A percentile compares a stretch with the other conserved stretches of the same genome.
phyloP scores from a whole-genome alignment of 2,888 invertebrate species.

The Clistopyga incitator region DNA sequence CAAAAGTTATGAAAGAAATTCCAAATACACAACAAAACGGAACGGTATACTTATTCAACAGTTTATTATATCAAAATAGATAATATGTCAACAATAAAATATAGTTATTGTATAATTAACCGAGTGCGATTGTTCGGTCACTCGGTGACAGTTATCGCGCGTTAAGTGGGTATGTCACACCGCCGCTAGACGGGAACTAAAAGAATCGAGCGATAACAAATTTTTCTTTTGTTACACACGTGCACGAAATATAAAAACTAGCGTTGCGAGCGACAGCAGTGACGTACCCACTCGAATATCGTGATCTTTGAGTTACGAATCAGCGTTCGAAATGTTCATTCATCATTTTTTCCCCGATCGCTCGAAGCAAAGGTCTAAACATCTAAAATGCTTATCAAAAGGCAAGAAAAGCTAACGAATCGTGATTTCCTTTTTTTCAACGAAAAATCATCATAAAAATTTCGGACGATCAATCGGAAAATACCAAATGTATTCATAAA shows the following conservation, averaged over 20 bases:
- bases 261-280: conserved; percentile 30
- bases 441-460: neutral
- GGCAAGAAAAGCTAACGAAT: neutral
- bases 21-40: neutral
- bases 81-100: conserved; percentile 70
- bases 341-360: neutral
- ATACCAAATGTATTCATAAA: no score
- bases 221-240: neutral
- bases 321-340: conserved; percentile 1
- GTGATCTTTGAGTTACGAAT: conserved; percentile 1
- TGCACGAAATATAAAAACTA: conserved; percentile 21
- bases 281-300: neutral
- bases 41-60: conserved; percentile 57
- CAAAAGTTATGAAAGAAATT: neutral
- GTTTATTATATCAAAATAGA: conserved; percentile 69
- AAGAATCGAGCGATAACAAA: conserved; percentile 19
- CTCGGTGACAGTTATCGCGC: conserved; percentile 27
- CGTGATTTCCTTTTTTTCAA: neutral
- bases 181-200: conserved; percentile 30
- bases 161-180: conserved; percentile 25
- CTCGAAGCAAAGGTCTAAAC: neutral
- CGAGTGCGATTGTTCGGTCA: conserved; percentile 52
- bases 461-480: neutral
- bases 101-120: conserved; percentile 65
- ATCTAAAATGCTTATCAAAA: neutral